A percentile compares a stretch with the other conserved stretches of the same genome.
phyloP scores from a whole-genome alignment of 2,113 vertebrate species.

The Clarias batrachus region DNA sequence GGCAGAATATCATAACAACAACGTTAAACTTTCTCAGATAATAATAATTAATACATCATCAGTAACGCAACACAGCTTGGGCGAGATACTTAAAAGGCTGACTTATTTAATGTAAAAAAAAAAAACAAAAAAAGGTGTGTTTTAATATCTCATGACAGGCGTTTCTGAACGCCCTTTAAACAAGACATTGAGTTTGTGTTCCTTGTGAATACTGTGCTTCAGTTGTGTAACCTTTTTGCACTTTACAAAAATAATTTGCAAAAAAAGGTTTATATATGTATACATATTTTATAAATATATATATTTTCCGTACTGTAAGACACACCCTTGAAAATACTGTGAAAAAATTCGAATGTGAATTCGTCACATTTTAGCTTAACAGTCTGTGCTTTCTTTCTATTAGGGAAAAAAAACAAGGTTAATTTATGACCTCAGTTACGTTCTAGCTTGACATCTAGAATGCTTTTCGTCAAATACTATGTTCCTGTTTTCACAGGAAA shows the following conservation, averaged over 20 bases:
- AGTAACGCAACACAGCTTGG: neutral
- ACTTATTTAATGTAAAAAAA: neutral
- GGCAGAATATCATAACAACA: neutral
- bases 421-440: neutral
- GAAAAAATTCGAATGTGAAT: neutral
- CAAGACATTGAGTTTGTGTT: too few relatives aligned
- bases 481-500: neutral
- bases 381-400: neutral
- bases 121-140: neutral
- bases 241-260: neutral
- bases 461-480: neutral
- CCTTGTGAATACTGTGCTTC: neutral
- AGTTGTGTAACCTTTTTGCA: neutral
- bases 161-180: neutral
- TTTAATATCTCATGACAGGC: neutral
- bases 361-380: neutral
- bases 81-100: neutral
- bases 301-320: constrained; percentile 10
- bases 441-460: neutral
- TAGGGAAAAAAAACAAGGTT: neutral
- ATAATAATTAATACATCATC: neutral
- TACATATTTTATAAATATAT: neutral
- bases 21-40: neutral
- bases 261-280: too few relatives aligned
- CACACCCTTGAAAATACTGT: neutral